Percentiles rank a stretch among this genome's conserved stretches.
Evolutionary conservation across 2,888 invertebrate species (phyloP).

Genomic region (Nymphalis urticae): DNA sequence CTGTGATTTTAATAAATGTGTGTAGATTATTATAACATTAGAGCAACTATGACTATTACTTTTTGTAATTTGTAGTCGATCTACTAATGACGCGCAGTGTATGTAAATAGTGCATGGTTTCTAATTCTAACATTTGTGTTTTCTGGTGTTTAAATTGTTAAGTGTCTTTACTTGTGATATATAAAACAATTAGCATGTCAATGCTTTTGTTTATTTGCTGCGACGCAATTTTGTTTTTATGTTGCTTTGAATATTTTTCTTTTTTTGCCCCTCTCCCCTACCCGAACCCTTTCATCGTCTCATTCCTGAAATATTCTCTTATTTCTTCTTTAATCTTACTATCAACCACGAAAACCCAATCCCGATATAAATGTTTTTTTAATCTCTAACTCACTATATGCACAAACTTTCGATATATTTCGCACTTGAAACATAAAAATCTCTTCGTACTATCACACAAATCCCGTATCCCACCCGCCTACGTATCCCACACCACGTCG

Average conservation of each 20-base stretch:
- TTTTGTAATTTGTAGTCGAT: neutral
- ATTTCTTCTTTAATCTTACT: neutral
- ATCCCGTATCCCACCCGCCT: slow-evolving; percentile 42
- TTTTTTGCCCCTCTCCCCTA: slow-evolving; percentile 52
- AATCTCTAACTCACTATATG: neutral
- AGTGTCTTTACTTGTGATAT: slow-evolving; percentile 41
- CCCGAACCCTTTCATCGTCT: slow-evolving; percentile 36
- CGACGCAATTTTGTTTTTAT: slow-evolving; percentile 68
- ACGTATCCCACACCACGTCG: slow-evolving; percentile 11
- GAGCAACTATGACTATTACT: neutral
- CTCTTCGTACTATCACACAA: neutral
- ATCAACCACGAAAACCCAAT: neutral
- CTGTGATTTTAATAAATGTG: neutral
- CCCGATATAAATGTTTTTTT: neutral
- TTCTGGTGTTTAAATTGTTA: slow-evolving; percentile 41
- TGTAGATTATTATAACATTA: slow-evolving; percentile 4
- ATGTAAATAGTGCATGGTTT: slow-evolving; percentile 34
- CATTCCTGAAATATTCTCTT: neutral
- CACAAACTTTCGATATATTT: slow-evolving; percentile 12
- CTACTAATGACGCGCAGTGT: slow-evolving; percentile 34
- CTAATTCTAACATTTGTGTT: slow-evolving; percentile 53
- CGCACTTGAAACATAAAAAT: neutral
- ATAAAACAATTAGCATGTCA: slow-evolving; percentile 43
- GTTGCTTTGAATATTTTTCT: slow-evolving; percentile 76
- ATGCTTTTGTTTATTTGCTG: slow-evolving; percentile 73